These are phyloP conservation scores for Sycophaga agraensis DNA, from an alignment of 1,140 invertebrate genomes.

Conservation along the genomic window DNA sequence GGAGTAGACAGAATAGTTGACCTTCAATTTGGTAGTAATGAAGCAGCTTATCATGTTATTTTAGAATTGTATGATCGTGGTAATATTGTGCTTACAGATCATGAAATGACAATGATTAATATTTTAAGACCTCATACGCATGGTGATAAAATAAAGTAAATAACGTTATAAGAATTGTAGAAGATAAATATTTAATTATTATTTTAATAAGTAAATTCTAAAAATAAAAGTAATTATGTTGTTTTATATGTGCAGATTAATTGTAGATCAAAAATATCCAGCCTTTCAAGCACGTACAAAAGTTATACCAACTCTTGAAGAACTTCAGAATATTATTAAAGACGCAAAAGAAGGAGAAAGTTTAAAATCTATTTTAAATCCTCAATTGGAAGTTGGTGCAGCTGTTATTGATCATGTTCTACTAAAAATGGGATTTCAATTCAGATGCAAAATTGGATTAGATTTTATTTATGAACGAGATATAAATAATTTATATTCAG, in stretches of 20 bases:
- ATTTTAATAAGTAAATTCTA: no score
- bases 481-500: slow-evolving; percentile 66
- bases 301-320: slow-evolving; percentile 57
- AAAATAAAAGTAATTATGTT: no score
- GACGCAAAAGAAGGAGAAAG: slow-evolving; percentile 73
- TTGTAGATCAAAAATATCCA: slow-evolving; percentile 91
- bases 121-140: slow-evolving; percentile 91
- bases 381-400: slow-evolving; percentile 84
- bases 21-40: slow-evolving; percentile 91
- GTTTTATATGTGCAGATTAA: slow-evolving; percentile 64
- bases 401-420: slow-evolving; percentile 89
- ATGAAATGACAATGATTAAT: slow-evolving; percentile 89
- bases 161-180: no score
- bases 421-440: slow-evolving; percentile 68
- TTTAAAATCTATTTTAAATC: slow-evolving; percentile 84
- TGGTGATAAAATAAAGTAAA: slow-evolving; percentile 82
- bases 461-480: slow-evolving; percentile 69
- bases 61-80: slow-evolving; percentile 96
- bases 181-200: no score
- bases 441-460: slow-evolving; percentile 61
- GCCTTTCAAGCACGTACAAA: slow-evolving; percentile 69
- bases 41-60: slow-evolving; percentile 94
- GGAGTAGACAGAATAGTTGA: slow-evolving; percentile 88
- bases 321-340: slow-evolving; percentile 60
- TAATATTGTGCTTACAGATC: slow-evolving; percentile 94